phyloP scores from a whole-genome alignment of 2,888 invertebrate genomes.

The Caradrina kadenii region DNA sequence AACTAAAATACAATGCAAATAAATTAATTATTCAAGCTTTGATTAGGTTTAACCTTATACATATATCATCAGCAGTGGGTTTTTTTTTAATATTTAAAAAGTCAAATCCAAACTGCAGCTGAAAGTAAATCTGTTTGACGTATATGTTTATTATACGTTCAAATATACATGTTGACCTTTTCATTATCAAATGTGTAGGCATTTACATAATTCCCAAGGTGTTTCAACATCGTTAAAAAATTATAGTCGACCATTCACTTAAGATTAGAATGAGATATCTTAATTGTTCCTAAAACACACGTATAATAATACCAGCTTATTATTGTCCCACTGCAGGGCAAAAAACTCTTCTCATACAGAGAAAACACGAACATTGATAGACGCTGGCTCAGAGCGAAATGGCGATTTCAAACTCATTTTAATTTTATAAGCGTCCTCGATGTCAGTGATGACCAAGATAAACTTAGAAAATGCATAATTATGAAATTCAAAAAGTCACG shows the following conservation, averaged over 20 bases:
- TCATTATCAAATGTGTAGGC: background rate
- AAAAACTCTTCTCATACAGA: too few species aligned
- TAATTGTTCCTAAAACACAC: background rate
- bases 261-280: background rate
- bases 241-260: background rate
- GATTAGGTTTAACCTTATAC: background rate
- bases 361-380: too few species aligned
- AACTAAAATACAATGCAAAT: background rate
- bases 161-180: slow-evolving; percentile 8
- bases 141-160: background rate
- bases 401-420: too few species aligned
- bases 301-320: too few species aligned
- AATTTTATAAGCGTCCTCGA: too few species aligned
- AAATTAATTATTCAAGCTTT: background rate
- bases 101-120: background rate
- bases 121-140: background rate
- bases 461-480: too few species aligned
- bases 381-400: too few species aligned
- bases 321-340: too few species aligned
- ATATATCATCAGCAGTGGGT: background rate
- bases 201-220: background rate
- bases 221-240: slow-evolving; percentile 18
- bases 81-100: slow-evolving; percentile 1
- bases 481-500: too few species aligned
- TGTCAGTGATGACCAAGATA: too few species aligned